Evolutionary conservation across 64 coral and sea anemone species (phyloP).

Genomic region (Montipora capricornis): DNA sequence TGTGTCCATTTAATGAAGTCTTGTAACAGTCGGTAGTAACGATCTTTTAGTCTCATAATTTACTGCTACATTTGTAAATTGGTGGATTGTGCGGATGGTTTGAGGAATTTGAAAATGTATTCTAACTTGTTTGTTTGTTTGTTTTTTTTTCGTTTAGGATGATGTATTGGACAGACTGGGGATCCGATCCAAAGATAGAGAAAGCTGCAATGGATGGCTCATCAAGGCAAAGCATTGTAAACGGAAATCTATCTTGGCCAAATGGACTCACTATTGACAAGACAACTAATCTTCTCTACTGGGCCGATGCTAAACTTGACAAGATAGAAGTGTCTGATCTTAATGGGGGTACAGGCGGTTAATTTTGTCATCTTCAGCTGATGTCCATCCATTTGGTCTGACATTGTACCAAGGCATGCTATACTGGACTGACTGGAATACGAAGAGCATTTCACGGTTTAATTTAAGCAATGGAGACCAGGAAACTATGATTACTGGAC

Average conservation of each 20-base stretch:
- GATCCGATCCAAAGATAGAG: constrained; percentile 66
- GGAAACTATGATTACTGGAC: neutral
- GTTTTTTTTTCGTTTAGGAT: neutral
- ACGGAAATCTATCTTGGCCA: constrained; percentile 51
- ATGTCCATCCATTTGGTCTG: constrained; percentile 69
- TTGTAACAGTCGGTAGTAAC: too few relatives aligned
- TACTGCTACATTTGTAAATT: neutral
- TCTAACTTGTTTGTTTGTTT: neutral
- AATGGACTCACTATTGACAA: constrained; percentile 70
- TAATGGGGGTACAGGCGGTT: constrained; percentile 1
- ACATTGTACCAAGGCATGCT: constrained; percentile 32
- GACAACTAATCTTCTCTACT: constrained; percentile 28
- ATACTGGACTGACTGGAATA: constrained; percentile 79
- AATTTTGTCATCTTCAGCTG: neutral
- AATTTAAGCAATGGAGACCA: neutral
- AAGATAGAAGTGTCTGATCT: constrained; percentile 62
- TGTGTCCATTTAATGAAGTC: too few relatives aligned
- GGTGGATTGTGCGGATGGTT: neutral
- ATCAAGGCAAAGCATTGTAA: constrained; percentile 12
- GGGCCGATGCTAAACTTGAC: constrained; percentile 54
- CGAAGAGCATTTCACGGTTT: constrained; percentile 8
- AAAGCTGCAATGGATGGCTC: constrained; percentile 74
- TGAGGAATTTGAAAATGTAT: too few relatives aligned
- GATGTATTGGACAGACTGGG: constrained; percentile 87
- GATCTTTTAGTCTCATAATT: too few relatives aligned